Conservation (phyloP, 2,888 invertebrate species). For the Nephrotoma guestfalica region DNA sequence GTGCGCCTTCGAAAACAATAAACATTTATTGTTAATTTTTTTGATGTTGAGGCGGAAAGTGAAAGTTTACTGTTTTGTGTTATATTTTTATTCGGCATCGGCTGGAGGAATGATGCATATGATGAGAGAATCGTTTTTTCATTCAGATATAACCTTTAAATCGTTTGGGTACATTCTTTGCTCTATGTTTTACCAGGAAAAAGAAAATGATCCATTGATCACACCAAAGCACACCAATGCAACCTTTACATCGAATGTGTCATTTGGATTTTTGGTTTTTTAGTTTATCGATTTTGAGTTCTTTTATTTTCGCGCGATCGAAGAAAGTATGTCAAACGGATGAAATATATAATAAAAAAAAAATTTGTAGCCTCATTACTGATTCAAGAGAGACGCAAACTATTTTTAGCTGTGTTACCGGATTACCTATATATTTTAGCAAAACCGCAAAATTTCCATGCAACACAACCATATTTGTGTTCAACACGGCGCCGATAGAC, state of each 20-base stretch:
- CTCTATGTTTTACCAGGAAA: not conserved
- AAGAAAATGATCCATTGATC: not conserved
- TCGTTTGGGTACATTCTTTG: not conserved
- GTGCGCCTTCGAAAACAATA: not conserved
- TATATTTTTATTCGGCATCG: not conserved
- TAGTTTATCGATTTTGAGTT: not conserved
- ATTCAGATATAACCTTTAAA: not conserved
- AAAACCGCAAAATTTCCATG: not conserved
- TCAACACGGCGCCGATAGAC: not conserved
- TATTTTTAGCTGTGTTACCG: not conserved
- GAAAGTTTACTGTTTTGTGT: not conserved
- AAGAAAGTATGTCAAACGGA: not conserved
- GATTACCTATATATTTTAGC: not conserved
- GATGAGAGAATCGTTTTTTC: not conserved
- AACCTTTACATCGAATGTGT: not conserved
- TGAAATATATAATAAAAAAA: not conserved
- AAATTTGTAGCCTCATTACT: not conserved
- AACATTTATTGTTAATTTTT: not conserved
- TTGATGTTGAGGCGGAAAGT: not conserved
- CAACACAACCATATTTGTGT: not conserved
- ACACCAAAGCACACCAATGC: not conserved
- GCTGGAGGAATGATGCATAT: not conserved
- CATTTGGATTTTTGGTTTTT: not conserved
- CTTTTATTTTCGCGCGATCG: not conserved
- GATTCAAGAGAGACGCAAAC: not conserved